Percentiles rank a stretch among this genome's conserved stretches.
phyloP scores from a whole-genome alignment of 23 tunicate genomes.

The Botrylloides violaceus region DNA sequence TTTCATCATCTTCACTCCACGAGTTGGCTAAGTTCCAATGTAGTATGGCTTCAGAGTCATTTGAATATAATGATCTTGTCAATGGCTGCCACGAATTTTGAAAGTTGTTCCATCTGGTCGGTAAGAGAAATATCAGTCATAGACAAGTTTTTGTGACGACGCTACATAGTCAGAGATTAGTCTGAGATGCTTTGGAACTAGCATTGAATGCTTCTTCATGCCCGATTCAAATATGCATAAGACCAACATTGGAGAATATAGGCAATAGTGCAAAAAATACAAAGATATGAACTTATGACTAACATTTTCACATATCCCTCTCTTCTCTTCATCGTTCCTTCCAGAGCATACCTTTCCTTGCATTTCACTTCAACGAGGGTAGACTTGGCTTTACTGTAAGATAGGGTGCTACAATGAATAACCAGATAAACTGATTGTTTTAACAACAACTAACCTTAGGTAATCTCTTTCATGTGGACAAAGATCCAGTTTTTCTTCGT shows the following conservation, averaged over 20 bases:
- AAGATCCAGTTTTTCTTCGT: not conserved
- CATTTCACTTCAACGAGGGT: not conserved
- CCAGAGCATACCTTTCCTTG: not conserved
- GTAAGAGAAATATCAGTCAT: too few species aligned
- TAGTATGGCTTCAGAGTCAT: not conserved
- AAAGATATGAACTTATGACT: too few species aligned
- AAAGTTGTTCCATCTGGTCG: not conserved
- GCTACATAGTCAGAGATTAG: too few species aligned
- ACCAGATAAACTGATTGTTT: not conserved
- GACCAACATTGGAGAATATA: too few species aligned
- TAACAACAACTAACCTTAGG: not conserved
- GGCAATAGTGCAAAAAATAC: too few species aligned
- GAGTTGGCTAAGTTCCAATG: constrained; percentile 10
- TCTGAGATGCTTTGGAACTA: too few species aligned
- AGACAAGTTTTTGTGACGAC: too few species aligned
- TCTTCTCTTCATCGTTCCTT: not conserved
- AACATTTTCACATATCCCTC: not conserved
- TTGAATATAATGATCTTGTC: not conserved
- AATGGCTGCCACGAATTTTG: not conserved
- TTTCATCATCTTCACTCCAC: not conserved
- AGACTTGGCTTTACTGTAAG: not conserved
- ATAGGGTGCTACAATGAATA: too few species aligned
- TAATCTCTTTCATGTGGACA: not conserved
- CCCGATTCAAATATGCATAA: too few species aligned
- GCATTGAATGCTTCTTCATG: too few species aligned